Evolutionary conservation across 2,797 vertebrate genomes (phyloP), one percentile per base, ranked within the genome.

Genomic region (Anguilla anguilla): DNA sequence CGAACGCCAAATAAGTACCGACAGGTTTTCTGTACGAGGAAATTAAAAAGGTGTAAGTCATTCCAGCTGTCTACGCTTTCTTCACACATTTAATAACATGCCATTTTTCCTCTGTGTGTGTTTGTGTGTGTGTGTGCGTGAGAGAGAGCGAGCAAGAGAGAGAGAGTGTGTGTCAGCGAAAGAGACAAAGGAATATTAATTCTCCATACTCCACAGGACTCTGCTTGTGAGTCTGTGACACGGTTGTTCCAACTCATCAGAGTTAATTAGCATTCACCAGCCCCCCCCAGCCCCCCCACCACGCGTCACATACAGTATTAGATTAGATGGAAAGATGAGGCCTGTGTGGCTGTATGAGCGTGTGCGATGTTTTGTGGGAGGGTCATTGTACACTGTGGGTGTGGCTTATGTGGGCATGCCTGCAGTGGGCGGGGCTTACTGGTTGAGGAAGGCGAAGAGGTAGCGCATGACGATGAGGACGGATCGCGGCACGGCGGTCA

Each of bases 361-460:
- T 59, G 15, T 17, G 57, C 13, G 53, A 15, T 10, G 0, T 55
- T 55, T 55, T 11, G 53, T 11, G 10, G 53, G 53, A 11, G 53
- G 53, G 53, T 55, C 13, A 46, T 55, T 55, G 53, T 55, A 55
- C 13, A 15, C 53, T 59, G 57, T 59, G 15, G 57, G 15, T 59
- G 57, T 17, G 57, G 57, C 57, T 59, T 59, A 22, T 59, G 17
- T 59, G 57, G 57, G 17, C 19, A 59, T 11, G 35, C 22, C 57
- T 2, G 55, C 39, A 85, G 39, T 84, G 67, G 2, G 67, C 84
- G 87, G 91, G 51, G 98, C 99, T 99, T 96, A 99, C 99, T 99
- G 99, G 94, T 99, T 99, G 92, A 99, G 98, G 95, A 99, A 99
- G 92, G 99, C 97, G 51, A 99, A 99, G 94, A 99, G 97, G 94